Percentiles rank a stretch among this genome's conserved stretches.
Evolutionary conservation across 2,113 vertebrate genomes (phyloP).

Genomic region (Myrmecophaga tridactyla): DNA sequence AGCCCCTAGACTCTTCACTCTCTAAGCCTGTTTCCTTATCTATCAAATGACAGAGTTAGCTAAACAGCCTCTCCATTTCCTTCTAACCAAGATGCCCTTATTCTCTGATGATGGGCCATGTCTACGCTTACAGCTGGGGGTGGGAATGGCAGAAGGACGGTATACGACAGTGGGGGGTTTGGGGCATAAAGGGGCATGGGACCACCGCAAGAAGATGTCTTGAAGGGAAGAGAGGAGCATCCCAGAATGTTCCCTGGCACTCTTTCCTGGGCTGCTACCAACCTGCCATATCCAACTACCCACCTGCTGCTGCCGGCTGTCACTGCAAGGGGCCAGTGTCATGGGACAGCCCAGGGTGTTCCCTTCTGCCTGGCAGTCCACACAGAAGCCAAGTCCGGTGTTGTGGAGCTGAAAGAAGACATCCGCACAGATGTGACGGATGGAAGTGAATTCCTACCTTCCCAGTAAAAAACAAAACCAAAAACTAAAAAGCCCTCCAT

Average conservation of each 20-base stretch:
- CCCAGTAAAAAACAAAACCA: constrained; percentile 15
- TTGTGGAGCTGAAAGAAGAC: constrained; percentile 89
- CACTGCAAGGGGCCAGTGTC: constrained; percentile 85
- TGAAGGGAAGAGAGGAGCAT: not conserved
- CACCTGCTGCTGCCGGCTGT: constrained; percentile 77
- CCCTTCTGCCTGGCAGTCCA: constrained; percentile 81
- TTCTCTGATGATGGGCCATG: not conserved
- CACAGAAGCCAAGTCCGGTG: constrained; percentile 87
- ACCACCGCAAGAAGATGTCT: not conserved
- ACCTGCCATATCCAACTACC: not conserved
- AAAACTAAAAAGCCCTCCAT: not conserved
- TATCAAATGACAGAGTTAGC: not conserved
- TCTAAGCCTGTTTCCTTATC: not conserved
- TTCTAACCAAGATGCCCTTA: not conserved
- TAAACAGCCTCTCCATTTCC: not conserved
- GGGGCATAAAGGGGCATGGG: not conserved
- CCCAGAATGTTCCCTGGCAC: not conserved
- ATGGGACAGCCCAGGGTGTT: constrained; percentile 76
- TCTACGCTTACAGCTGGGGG: not conserved
- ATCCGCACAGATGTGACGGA: too few species aligned
- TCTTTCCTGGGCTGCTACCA: not conserved
- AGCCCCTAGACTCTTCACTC: not conserved
- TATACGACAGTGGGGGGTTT: not conserved
- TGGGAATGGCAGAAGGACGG: not conserved
- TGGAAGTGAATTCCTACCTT: constrained; percentile 59